Evolutionary conservation across 2,888 invertebrate species (phyloP), one percentile per base, ranked within the genome.

Genomic region (Scrobipalpa costella): DNA sequence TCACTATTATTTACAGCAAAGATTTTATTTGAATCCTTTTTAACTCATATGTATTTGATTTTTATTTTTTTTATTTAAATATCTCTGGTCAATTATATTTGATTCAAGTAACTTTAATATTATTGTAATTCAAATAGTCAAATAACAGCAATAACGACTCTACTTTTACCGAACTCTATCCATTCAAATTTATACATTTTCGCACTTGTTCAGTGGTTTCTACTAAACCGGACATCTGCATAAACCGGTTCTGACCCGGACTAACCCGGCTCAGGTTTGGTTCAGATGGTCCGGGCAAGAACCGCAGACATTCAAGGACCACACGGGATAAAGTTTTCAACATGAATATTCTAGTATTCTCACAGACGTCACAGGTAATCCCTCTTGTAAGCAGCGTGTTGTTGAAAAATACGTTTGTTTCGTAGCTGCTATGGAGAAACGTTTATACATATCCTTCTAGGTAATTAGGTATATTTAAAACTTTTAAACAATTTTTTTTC

Each of bases 301-400:
- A 52, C 50, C 50, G 50, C 50, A 52, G 21, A 19, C 50, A 11
- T 52, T 5, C 27, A 27, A 27, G 50, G 21, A 52, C 9, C 17
- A 8, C 13, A 17, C 47, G 17, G 7, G 49, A 49, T 19, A 17
- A 49, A 49, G 17, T 19, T 49, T 49, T 49, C 49, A 49, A 49
- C 49, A 49, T 52, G 13, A 52, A 52, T 52, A 52, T 52, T 52
- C 19, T 52, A 52, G 11, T 52, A 52, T 52, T 21, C 21, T 21
- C 7, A 27, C 50, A 21, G 50, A 19, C 19, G 21, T 52, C 9
- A 27, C 9, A n/a, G 1, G 27, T 27, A 27, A 27, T 27, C 8
- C 47, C 5, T 47, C 7, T 17, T 47, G 7, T 7, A 6, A 8
- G 17, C n/a, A 19, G 7, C n/a, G 47, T 19, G 47, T 6, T 7